Evolutionary conservation across 37 sponge, comb jelly and placozoan species (phyloP), one percentile per base, ranked within the genome.

Genomic region (Amphimedon queenslandica): DNA sequence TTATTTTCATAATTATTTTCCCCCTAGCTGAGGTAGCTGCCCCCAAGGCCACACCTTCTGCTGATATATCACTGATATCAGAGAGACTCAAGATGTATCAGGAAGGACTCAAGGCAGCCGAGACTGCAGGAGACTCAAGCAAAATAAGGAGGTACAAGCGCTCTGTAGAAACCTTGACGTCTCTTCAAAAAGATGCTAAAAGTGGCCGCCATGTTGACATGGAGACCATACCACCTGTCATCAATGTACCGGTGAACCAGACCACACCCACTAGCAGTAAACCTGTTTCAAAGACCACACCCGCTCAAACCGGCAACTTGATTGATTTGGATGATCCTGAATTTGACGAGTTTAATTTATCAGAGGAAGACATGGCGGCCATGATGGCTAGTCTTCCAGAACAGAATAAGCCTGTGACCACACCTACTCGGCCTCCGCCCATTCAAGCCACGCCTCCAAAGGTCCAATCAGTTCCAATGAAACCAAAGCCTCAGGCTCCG

Each of bases 131-230:
- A 3, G 89, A 88, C 8, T 31, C 65, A 23, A 73, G 86, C 16
- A 93, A 93, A 80, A 71, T 42, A 5, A 70, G 89, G 18, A 58
- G 94, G 13, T 89, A 85, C 81, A 80, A 77, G 70, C 63, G 89
- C 37, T 76, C 69, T 31, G 63, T 88, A 38, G 69, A 55, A 33
- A 82, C 69, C 33, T n/a, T 82, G 42, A 33, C 42, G 58, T 58
- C 63, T 78, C 8, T 47, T 8, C 13, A 18, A 47, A 25, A 23
- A 29, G 40, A 36, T 42, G 72, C 71, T 13, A 67, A 73, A 27
- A 29, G 39, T 34, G 80, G 76, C 30, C 40, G 40, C 42, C 32
- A 60, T 32, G 67, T 84, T 18, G 47, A 84, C 42, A 2, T 71
- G 39, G 86, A 78, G 2, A 79, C 80, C 1, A 25, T 84, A 3